Conservation (phyloP, 2,113 vertebrate genomes). For the Apteryx owenii region DNA sequence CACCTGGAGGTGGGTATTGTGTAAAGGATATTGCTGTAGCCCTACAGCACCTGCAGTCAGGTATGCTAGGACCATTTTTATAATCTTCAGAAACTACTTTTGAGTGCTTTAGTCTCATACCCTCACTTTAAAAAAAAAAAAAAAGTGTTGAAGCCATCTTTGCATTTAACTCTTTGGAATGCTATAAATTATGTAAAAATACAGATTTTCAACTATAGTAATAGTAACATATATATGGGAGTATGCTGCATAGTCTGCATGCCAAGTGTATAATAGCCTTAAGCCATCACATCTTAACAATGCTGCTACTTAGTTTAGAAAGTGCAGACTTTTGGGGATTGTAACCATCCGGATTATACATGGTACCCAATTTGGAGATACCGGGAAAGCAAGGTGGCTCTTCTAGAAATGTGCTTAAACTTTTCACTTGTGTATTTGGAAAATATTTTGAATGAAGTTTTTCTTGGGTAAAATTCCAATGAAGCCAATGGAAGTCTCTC, state of each 20-base stretch:
- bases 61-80: not conserved
- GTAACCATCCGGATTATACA: rapidly evolving
- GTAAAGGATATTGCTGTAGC: not conserved
- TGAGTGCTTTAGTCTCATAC: not conserved
- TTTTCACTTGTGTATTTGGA: not conserved
- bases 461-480: not conserved
- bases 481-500: rapidly evolving
- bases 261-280: not conserved
- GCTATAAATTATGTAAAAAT: not conserved
- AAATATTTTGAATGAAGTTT: not conserved
- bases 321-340: not conserved
- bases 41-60: not conserved
- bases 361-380: rapidly evolving
- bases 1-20: rapidly evolving
- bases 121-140: not conserved
- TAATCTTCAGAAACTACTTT: not conserved
- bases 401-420: not conserved
- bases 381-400: not conserved
- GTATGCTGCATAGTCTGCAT: rapidly evolving
- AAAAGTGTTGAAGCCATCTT: not conserved
- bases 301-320: not conserved
- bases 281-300: rapidly evolving
- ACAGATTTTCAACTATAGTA: not conserved
- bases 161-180: not conserved
- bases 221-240: rapidly evolving